phyloP scores from a whole-genome alignment of 2,113 vertebrate species.

The Phodopus roborovskii region DNA sequence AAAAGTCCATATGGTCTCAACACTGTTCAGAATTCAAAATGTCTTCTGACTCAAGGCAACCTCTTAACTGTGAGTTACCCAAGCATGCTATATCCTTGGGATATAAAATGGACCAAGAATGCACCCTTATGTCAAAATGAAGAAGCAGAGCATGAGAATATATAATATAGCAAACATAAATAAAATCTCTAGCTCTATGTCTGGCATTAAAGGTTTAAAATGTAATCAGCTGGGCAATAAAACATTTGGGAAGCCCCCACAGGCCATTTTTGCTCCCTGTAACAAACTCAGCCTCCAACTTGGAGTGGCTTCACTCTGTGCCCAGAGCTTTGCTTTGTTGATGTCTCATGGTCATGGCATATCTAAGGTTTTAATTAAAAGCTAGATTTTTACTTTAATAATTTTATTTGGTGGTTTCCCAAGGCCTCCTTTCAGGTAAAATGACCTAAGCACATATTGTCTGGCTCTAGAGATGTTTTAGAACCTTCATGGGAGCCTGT shows the following conservation, averaged over 20 bases:
- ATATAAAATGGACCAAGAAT: neutral
- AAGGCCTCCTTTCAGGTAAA: neutral
- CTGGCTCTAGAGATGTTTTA: neutral
- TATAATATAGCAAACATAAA: neutral
- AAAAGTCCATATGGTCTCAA: neutral
- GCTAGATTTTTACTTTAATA: neutral
- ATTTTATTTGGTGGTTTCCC: neutral
- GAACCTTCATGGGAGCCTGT: neutral
- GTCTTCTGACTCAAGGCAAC: neutral
- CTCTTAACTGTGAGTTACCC: too few species aligned
- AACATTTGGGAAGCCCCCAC: neutral
- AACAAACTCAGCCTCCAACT: neutral
- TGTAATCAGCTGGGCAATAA: neutral
- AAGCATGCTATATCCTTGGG: neutral
- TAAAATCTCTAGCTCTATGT: neutral
- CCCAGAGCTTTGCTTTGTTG: neutral
- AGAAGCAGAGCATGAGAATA: too few species aligned
- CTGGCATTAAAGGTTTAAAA: neutral
- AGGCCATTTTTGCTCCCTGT: neutral
- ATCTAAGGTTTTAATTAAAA: neutral
- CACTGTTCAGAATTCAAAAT: neutral
- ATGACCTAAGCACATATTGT: neutral
- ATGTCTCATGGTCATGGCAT: neutral
- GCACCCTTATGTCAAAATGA: neutral
- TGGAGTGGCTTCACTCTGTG: neutral